A percentile compares a stretch with the other conserved stretches of the same genome.
Conservation (phyloP, 2,888 invertebrate genomes). For the Eupithecia subfuscata region DNA sequence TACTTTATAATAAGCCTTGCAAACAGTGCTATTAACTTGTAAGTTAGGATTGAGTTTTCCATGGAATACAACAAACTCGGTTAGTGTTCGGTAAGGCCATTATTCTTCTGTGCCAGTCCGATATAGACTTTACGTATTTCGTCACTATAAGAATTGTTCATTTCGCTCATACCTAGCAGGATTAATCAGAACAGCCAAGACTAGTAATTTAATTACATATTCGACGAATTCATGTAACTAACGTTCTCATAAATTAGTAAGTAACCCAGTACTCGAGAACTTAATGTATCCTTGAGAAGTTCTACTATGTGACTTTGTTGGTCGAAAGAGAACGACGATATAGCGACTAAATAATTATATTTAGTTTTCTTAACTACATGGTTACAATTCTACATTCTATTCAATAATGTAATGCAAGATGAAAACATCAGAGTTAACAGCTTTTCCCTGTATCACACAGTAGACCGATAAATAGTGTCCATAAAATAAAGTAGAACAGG, state of each 20-base stretch:
- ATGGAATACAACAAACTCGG: neutral
- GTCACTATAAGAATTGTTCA: neutral
- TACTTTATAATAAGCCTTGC: conserved; percentile 19
- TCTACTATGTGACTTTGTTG: conserved; percentile 31
- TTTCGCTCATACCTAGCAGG: neutral
- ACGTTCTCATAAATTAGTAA: neutral
- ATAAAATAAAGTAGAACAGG: conserved; percentile 42
- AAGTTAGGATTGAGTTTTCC: neutral
- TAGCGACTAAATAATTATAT: conserved; percentile 22
- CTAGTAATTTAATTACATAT: neutral
- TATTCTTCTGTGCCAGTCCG: neutral
- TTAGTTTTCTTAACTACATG: conserved; percentile 23
- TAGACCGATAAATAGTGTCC: conserved; percentile 41
- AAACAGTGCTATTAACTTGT: conserved; percentile 3
- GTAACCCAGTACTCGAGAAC: conserved; percentile 19
- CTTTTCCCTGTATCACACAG: conserved; percentile 43
- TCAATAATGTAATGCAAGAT: conserved; percentile 20
- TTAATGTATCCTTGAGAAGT: conserved; percentile 35
- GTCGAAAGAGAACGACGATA: conserved; percentile 27
- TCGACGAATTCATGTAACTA: conserved; percentile 6
- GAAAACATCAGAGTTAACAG: conserved; percentile 47
- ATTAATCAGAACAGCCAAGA: neutral
- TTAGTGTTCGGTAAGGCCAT: neutral
- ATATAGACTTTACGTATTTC: neutral
- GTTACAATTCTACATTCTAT: conserved; percentile 19